Conservation (phyloP, 2,113 vertebrate genomes). For the Erythrocercus mccallii region DNA sequence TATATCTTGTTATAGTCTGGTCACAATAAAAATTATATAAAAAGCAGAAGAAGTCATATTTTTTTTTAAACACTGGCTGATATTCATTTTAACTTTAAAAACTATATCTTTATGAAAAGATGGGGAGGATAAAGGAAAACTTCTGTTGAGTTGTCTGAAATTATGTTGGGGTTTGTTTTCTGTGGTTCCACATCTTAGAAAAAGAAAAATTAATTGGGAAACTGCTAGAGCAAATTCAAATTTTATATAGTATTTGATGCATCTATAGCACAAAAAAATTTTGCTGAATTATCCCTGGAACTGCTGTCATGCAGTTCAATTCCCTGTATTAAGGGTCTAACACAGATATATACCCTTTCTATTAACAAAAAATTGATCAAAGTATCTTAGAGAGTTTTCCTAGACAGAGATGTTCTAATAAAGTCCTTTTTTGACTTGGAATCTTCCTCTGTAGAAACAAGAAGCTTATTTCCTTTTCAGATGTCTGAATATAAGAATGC, state of each 20-base stretch:
- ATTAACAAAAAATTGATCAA: background rate
- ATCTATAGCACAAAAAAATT: background rate
- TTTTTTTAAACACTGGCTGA: background rate
- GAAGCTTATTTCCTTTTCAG: background rate
- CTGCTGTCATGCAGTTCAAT: background rate
- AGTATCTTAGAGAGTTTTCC: background rate
- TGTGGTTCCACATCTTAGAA: background rate
- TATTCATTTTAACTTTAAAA: background rate
- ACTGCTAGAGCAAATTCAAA: slow-evolving; percentile 2
- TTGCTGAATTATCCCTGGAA: background rate
- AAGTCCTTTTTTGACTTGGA: background rate
- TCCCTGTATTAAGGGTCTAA: background rate
- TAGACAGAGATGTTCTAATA: background rate
- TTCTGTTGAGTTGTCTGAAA: background rate
- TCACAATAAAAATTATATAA: background rate
- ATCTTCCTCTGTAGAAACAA: background rate
- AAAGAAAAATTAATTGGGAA: slow-evolving; percentile 39
- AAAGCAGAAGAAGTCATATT: background rate
- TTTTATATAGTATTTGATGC: slow-evolving; percentile 20
- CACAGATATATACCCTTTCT: background rate
- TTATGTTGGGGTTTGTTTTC: background rate
- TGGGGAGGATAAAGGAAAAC: background rate
- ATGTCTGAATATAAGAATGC: background rate
- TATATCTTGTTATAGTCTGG: background rate
- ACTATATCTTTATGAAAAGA: background rate